Evolutionary conservation across 1,140 invertebrate species (phyloP), one percentile per base, ranked within the genome.

Genomic region (Theocolax elegans): DNA sequence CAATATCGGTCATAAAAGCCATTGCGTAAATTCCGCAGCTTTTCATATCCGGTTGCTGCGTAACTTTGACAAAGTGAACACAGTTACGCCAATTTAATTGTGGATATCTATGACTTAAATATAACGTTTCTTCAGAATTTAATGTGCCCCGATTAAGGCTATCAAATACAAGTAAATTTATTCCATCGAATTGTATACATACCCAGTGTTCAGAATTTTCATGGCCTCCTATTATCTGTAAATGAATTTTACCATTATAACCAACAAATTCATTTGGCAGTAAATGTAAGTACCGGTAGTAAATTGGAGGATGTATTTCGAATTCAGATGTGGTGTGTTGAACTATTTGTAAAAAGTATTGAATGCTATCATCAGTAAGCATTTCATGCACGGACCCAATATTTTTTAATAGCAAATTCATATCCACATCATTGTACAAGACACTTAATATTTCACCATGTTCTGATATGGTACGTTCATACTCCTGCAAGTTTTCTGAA

Each of bases 21-120:
- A 42, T 46, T 46, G 60, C 60, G 23, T 72, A 74, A 15, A 74
- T 51, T 17, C 65, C 70, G 35, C 73, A 74, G 25, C 3, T 40
- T 9, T n/a, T n/a, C n/a, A n/a, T n/a, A n/a, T n/a, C n/a, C n/a
- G n/a, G n/a, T n/a, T n/a, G n/a, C n/a, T n/a, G n/a, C n/a, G n/a
- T n/a, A n/a, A n/a, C n/a, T n/a, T n/a, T n/a, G n/a, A n/a, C n/a
- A n/a, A n/a, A n/a, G n/a, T 29, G 1, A 2, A 74, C 31, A 31
- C n/a, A n/a, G n/a, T 67, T 64, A 15, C 15, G 9, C 12, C 10
- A 40, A 12, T 56, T 21, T 10, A 60, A n/a, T 13, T 46, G 9
- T 29, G 53, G 60, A 54, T 73, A 70, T 6, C 53, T 40, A 56
- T 44, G 40, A n/a, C 2, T 2, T 4, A 73, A 23, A 35, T 69